A percentile compares a stretch with the other conserved stretches of the same genome.
Conservation (phyloP, 2,797 vertebrate species). For the Aldrovandia affinis region DNA sequence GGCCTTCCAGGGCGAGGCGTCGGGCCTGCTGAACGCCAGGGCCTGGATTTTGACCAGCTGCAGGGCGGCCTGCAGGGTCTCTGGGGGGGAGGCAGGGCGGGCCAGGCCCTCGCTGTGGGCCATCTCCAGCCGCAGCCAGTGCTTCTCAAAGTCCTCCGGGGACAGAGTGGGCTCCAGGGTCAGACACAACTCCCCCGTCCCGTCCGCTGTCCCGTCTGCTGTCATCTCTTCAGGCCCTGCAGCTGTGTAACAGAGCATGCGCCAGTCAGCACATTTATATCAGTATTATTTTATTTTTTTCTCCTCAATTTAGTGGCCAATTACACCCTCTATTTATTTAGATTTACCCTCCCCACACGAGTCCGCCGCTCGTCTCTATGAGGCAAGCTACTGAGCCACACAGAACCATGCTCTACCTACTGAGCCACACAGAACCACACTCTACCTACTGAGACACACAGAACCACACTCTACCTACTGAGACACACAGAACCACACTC, state of each 20-base stretch:
- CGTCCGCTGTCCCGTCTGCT: constrained; percentile 22
- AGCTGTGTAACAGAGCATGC: constrained; percentile 8
- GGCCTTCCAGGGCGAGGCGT: constrained; percentile 84
- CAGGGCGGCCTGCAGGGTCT: constrained; percentile 83
- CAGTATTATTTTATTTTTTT: no score
- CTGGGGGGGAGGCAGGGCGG: constrained; percentile 67
- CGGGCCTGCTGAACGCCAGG: constrained; percentile 83
- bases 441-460: no score
- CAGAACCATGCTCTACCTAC: no score
- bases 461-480: no score
- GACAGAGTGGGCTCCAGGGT: constrained; percentile 71
- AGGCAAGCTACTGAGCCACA: no score
- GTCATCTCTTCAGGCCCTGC: constrained; percentile 19
- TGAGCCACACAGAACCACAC: no score
- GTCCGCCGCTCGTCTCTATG: no score
- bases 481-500: no score
- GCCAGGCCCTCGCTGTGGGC: constrained; percentile 64
- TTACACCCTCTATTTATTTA: no score
- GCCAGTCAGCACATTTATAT: no score
- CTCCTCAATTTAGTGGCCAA: no score
- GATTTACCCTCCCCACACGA: no score
- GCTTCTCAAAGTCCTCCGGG: constrained; percentile 86
- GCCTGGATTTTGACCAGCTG: constrained; percentile 89
- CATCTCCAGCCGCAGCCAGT: constrained; percentile 76
- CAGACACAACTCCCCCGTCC: constrained; percentile 48